Evolutionary conservation across 1,140 invertebrate species (phyloP).

Genomic region (Acromyrmex charruanus): DNA sequence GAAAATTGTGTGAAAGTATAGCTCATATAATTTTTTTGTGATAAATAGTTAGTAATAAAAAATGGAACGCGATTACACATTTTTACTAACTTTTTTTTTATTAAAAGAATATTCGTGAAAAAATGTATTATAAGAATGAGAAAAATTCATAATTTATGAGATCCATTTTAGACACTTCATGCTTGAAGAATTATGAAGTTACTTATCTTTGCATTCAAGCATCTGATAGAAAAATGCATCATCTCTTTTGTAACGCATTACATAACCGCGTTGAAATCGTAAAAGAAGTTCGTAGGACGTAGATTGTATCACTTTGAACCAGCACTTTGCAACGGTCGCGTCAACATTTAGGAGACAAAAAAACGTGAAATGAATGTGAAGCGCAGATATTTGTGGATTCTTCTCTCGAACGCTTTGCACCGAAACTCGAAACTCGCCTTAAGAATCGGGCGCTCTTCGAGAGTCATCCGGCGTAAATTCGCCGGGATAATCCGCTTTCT

Average conservation of each 20-base stretch:
- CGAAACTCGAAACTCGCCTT: slow-evolving; percentile 51
- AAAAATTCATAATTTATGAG: not conserved
- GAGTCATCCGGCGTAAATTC: slow-evolving; percentile 3
- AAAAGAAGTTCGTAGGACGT: not conserved
- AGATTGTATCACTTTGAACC: not conserved
- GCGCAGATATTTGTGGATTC: not conserved
- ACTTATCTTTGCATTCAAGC: not conserved
- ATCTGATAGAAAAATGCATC: not conserved
- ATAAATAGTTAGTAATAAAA: not conserved
- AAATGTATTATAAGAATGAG: not conserved
- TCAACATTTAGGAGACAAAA: not conserved
- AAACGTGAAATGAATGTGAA: not conserved
- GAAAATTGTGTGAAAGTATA: not conserved
- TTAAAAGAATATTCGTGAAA: not conserved
- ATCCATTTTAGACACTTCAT: not conserved
- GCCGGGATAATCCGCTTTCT: slow-evolving; percentile 39
- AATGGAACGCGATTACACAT: not conserved
- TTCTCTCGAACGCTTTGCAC: slow-evolving; percentile 34
- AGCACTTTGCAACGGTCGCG: not conserved
- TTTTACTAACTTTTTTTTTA: not conserved
- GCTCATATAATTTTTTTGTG: not conserved
- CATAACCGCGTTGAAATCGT: not conserved
- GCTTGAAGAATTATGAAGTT: not conserved
- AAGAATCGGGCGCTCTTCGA: slow-evolving; percentile 58
- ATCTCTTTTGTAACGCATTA: not conserved